Evolutionary conservation across 1,140 invertebrate species (phyloP), one percentile per base, ranked within the genome.

Genomic region (Pogonomyrmex barbatus): DNA sequence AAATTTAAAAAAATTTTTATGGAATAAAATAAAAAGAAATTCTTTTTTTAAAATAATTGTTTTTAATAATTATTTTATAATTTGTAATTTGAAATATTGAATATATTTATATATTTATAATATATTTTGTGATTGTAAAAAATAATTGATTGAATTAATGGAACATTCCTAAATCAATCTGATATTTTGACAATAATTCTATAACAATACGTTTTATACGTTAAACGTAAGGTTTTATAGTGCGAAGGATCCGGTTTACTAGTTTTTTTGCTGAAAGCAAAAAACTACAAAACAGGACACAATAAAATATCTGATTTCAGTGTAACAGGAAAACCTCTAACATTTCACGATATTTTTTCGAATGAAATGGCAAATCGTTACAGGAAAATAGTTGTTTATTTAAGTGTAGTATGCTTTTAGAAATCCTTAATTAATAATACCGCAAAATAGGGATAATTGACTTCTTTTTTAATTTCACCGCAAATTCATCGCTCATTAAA

Each of bases 401-500:
- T 24, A 17, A 9, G 33, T 14, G 8, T 2, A 10, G 9, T 39
- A 45, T 36, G 36, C 4, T 4, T 52, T 10, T 14, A 24, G 24
- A 54, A 79, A 4, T n/a, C 42, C 5, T n/a, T 54, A 39, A 45
- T 58, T 82, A 24, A 5, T 70, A 70, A 70, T 81, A 50, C 39
- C 52, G 14, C 14, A 9, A 70, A 81, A 81, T 47, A 39, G 5
- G 36, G 12, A 71, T 82, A 71, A 82, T 58, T 56, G 65, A 36
- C 5, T 56, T 24, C 30, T 56, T 58, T 2, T 62, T n/a, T 24
- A 24, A 8, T 79, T 79, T 50, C 52, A 39, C 30, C 17, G 14
- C 63, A 30, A 71, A 39, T 82, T 71, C n/a, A n/a, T n/a, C 2
- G 65, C 65, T 71, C 24, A 52, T 82, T 82, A 82, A 82, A 70